phyloP scores from a whole-genome alignment of 1,140 invertebrate genomes.

The Samia ricini region DNA sequence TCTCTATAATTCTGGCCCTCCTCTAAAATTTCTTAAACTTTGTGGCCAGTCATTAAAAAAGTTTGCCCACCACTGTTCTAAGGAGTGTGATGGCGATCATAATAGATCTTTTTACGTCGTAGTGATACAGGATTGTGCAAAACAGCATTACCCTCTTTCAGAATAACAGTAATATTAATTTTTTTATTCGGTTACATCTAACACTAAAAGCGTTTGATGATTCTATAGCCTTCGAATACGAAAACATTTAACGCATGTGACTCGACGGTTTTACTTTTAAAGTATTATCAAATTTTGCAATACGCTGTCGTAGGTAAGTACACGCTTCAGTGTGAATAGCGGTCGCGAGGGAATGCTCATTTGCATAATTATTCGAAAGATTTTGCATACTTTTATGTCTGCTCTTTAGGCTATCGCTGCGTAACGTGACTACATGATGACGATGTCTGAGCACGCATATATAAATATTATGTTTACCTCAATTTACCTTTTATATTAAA shows the following conservation, averaged over 20 bases:
- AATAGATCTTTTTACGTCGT: too few species aligned
- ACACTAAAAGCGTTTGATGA: not conserved
- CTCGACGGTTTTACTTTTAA: not conserved
- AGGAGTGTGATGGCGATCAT: too few species aligned
- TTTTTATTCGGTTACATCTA: not conserved
- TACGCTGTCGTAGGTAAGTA: slow-evolving; percentile 15
- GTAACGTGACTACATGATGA: slow-evolving; percentile 22
- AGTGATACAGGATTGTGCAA: too few species aligned
- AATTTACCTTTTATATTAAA: not conserved
- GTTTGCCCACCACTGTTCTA: too few species aligned
- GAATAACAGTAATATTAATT: too few species aligned
- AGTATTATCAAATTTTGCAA: slow-evolving; percentile 9
- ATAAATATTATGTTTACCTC: not conserved
- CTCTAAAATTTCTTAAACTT: too few species aligned
- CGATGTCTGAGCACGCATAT: not conserved
- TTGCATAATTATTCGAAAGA: slow-evolving; percentile 39
- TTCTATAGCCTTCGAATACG: not conserved
- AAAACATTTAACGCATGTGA: not conserved
- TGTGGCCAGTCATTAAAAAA: too few species aligned
- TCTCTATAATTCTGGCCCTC: too few species aligned
- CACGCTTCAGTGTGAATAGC: slow-evolving; percentile 35
- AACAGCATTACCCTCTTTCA: too few species aligned
- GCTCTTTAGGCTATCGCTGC: slow-evolving; percentile 23
- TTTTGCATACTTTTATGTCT: slow-evolving; percentile 36
- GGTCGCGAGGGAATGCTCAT: slow-evolving; percentile 28